Conservation (phyloP, 2,888 invertebrate species). For the Tryphoninae sp. region DNA sequence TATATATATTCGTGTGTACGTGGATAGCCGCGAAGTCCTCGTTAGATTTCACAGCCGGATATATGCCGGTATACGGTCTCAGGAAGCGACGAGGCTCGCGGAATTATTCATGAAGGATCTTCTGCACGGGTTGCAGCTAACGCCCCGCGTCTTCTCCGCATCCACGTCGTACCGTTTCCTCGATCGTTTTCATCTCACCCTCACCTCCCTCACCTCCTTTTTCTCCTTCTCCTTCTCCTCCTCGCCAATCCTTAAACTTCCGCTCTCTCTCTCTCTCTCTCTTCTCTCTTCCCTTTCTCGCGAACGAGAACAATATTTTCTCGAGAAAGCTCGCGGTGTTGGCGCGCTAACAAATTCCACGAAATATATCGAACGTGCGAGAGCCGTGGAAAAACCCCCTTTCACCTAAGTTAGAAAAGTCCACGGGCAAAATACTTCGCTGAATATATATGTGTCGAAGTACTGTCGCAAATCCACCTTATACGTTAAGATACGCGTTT, state of each 20-base stretch:
- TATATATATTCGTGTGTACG: not conserved
- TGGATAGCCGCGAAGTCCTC: slow-evolving; percentile 38
- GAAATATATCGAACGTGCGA: not conserved
- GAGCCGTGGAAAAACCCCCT: too few relatives aligned
- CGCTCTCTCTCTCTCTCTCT: not conserved
- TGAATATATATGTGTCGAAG: slow-evolving; percentile 15
- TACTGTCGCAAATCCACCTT: not conserved
- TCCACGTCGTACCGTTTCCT: slow-evolving; percentile 26
- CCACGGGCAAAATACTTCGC: not conserved
- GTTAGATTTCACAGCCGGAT: slow-evolving; percentile 63
- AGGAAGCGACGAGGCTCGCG: slow-evolving; percentile 55
- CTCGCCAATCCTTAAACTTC: not conserved
- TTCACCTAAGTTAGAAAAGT: slow-evolving; percentile 11
- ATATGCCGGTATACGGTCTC: slow-evolving; percentile 59
- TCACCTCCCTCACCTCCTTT: not conserved
- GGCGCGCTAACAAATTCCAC: slow-evolving; percentile 9
- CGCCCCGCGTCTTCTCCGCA: not conserved
- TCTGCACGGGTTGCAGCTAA: slow-evolving; percentile 39
- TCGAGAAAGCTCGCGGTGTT: slow-evolving; percentile 8
- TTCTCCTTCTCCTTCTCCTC: not conserved
- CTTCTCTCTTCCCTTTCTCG: not conserved
- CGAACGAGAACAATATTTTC: slow-evolving; percentile 18
- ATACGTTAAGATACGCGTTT: not conserved
- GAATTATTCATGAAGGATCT: slow-evolving; percentile 67
- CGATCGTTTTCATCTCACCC: slow-evolving; percentile 10